Evolutionary conservation across 2,888 invertebrate genomes (phyloP).

Genomic region (Chymomyza procnemis): DNA sequence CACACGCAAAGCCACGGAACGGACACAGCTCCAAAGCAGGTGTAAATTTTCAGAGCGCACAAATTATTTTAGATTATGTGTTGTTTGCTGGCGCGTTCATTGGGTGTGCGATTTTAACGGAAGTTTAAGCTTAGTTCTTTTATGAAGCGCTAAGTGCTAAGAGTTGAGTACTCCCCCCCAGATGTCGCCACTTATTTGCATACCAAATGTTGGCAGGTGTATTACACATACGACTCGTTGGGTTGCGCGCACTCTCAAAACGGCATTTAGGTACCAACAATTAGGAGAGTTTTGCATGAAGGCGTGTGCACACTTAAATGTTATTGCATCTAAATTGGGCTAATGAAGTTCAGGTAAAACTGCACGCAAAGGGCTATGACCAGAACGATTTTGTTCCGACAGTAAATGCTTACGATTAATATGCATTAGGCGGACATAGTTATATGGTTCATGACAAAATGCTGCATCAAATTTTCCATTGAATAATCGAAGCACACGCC

Average conservation of each 20-base stretch:
- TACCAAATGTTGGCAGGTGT: slow-evolving; percentile 15
- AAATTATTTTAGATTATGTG: slow-evolving; percentile 70
- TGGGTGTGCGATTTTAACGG: slow-evolving; percentile 26
- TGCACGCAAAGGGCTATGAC: neutral
- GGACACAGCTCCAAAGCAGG: slow-evolving; percentile 36
- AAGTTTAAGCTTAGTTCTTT: slow-evolving; percentile 68
- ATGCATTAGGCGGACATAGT: neutral
- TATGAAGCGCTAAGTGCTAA: slow-evolving; percentile 52
- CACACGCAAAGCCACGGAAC: slow-evolving; percentile 58
- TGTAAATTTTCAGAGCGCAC: slow-evolving; percentile 65
- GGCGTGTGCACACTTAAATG: neutral
- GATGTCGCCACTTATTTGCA: slow-evolving; percentile 26
- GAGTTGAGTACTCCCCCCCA: neutral
- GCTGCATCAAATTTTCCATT: no score
- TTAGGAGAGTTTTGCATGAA: neutral
- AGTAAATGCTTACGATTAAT: slow-evolving; percentile 18
- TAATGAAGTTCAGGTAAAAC: neutral
- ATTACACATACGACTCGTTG: slow-evolving; percentile 52
- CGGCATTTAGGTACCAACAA: slow-evolving; percentile 37
- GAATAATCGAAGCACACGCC: no score
- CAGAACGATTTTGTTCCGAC: slow-evolving; percentile 7
- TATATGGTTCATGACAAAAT: neutral
- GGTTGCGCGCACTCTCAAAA: slow-evolving; percentile 5
- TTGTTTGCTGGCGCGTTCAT: neutral
- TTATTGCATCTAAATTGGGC: neutral